Evolutionary conservation across 2,113 vertebrate species (phyloP).

Genomic region (Phylloscopus whistleri): DNA sequence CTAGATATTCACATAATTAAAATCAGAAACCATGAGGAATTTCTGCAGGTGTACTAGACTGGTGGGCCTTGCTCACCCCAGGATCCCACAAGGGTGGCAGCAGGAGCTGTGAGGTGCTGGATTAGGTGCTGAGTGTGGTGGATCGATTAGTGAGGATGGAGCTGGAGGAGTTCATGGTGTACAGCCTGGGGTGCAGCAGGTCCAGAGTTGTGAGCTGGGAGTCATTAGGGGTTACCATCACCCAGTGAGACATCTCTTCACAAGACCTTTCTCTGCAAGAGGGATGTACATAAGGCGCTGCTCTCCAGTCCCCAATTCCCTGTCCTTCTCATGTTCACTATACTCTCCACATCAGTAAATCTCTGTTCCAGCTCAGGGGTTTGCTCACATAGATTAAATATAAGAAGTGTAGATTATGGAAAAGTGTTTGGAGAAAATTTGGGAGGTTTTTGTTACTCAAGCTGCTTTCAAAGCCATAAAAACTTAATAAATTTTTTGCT

Average conservation of each 20-base stretch:
- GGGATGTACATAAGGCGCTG: not conserved
- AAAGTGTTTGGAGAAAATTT: not conserved
- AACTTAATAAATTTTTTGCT: not conserved
- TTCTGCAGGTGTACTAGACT: not conserved
- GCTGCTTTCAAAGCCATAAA: not conserved
- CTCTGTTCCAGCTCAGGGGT: not conserved
- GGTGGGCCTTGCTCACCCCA: not conserved
- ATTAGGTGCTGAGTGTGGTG: accelerated
- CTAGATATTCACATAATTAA: not conserved
- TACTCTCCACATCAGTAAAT: not conserved
- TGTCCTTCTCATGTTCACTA: not conserved
- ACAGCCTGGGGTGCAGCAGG: not conserved
- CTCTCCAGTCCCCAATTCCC: not conserved
- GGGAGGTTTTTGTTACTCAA: not conserved
- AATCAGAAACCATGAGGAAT: not conserved
- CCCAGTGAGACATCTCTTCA: not conserved
- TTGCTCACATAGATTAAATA: not conserved
- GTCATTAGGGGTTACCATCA: not conserved
- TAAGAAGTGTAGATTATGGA: not conserved
- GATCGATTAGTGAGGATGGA: accelerated
- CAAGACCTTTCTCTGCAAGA: not conserved
- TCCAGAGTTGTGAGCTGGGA: not conserved
- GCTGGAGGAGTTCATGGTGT: too few relatives aligned
- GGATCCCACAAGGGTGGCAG: accelerated
- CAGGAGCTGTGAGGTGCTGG: not conserved